Conservation (phyloP, 1,140 invertebrate genomes). For the Pygmarrhopalites habei region DNA sequence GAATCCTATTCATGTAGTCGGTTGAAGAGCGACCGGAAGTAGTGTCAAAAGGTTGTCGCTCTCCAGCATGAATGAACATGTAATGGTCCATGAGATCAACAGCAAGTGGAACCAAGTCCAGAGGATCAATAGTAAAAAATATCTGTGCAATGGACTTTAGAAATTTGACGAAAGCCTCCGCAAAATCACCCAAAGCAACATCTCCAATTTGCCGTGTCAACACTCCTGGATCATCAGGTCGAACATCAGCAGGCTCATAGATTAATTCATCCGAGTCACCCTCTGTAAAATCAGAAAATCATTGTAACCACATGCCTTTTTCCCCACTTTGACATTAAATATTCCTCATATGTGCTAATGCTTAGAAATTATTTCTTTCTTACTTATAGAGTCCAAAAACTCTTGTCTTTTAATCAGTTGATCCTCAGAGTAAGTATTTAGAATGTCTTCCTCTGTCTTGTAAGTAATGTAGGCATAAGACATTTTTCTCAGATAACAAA, state of each 20-base stretch:
- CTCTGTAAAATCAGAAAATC: neutral
- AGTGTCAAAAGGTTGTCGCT: neutral
- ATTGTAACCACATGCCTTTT: neutral
- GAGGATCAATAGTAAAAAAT: neutral
- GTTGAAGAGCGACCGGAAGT: conserved; percentile 1
- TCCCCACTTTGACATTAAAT: neutral
- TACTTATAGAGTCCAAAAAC: neutral
- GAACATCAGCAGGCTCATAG: conserved; percentile 2
- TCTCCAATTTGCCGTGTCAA: neutral
- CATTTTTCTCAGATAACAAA: no score
- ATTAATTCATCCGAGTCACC: neutral
- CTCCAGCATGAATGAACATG: neutral
- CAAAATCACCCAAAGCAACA: neutral
- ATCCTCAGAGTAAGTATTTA: neutral
- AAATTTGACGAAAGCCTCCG: neutral
- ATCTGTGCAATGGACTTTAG: neutral
- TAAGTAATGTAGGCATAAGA: neutral
- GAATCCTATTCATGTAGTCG: neutral
- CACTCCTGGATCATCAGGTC: neutral
- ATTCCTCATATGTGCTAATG: neutral
- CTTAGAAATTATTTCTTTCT: neutral
- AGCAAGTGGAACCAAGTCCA: neutral
- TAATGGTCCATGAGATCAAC: conserved; percentile 7
- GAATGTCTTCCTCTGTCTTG: neutral
- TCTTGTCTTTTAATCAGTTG: neutral